phyloP scores from a whole-genome alignment of 2,113 vertebrate genomes.

The Nannospalax galili region DNA sequence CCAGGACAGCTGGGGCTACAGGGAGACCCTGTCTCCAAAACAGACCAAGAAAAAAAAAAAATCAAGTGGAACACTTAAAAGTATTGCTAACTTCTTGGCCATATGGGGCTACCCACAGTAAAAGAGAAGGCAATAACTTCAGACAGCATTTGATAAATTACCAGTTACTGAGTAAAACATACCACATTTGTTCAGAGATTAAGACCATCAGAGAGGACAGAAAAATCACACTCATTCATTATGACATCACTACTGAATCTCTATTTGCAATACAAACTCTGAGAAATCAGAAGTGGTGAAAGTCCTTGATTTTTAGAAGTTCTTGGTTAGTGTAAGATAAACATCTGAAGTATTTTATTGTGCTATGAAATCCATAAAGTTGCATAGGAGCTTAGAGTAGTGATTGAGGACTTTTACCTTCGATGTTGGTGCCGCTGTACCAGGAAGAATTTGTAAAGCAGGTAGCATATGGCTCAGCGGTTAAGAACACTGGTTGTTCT shows the following conservation, averaged over 20 bases:
- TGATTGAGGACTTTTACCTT: not conserved
- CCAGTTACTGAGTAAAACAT: not conserved
- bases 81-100: not conserved
- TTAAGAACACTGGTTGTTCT: too few species aligned
- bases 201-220: not conserved
- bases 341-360: not conserved
- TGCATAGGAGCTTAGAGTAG: not conserved
- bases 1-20: too few species aligned
- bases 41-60: not conserved
- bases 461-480: not conserved
- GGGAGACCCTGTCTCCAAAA: too few species aligned
- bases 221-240: not conserved
- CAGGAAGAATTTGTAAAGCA: not conserved
- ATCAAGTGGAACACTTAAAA: not conserved
- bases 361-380: not conserved
- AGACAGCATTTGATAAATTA: not conserved
- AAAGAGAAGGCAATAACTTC: not conserved
- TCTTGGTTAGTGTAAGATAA: not conserved
- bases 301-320: not conserved
- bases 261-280: not conserved
- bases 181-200: not conserved
- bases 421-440: not conserved
- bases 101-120: not conserved
- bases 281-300: not conserved
- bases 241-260: not conserved